These are phyloP conservation scores for Camponotus fellah DNA, from an alignment of 2,888 invertebrate genomes.

Conservation along the genomic window DNA sequence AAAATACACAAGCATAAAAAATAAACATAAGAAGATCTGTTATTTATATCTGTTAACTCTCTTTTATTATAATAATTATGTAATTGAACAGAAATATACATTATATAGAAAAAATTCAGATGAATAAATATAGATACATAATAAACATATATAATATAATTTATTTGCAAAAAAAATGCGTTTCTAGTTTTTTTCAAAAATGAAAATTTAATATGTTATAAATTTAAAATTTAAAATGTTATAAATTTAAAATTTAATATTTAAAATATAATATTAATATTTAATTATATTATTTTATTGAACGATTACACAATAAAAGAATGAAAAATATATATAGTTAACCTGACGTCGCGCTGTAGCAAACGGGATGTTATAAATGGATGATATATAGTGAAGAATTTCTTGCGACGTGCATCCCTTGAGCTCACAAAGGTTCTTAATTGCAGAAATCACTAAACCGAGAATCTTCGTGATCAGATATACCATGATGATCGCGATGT, in stretches of 20 bases:
- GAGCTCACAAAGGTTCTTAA: constrained; percentile 75
- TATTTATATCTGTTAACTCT: neutral
- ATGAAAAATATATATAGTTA: neutral
- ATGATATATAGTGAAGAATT: constrained; percentile 76
- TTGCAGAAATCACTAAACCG: constrained; percentile 74
- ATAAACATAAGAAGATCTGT: neutral
- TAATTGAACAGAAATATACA: neutral
- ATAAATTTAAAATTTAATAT: too few species aligned
- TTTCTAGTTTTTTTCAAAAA: neutral
- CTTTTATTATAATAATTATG: neutral
- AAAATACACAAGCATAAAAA: neutral
- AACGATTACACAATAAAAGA: neutral
- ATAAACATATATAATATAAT: neutral
- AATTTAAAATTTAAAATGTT: too few species aligned
- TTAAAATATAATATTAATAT: too few species aligned
- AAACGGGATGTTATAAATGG: constrained; percentile 67
- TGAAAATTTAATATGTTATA: neutral
- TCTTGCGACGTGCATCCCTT: constrained; percentile 76
- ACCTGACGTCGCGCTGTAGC: constrained; percentile 77
- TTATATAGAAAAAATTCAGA: neutral
- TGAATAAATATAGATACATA: neutral
- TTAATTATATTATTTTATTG: neutral
- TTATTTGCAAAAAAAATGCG: neutral
- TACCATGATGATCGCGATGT: constrained; percentile 63
- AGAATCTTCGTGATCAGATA: constrained; percentile 67